Evolutionary conservation across 1,140 invertebrate species (phyloP).

Genomic region (Matsumurasca onukii): DNA sequence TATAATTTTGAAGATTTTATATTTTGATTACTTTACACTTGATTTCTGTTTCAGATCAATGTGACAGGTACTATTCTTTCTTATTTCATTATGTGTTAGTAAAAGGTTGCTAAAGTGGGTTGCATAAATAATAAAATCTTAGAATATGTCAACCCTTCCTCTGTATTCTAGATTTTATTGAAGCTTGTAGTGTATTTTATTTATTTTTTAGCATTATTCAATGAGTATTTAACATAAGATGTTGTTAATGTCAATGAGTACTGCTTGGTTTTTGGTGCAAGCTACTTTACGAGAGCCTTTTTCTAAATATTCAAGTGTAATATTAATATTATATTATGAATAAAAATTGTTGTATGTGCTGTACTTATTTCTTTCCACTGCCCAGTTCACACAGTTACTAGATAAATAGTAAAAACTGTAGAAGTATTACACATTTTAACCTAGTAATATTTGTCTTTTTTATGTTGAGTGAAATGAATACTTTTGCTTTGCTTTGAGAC

Average conservation of each 20-base stretch:
- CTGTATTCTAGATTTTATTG: constrained; percentile 24
- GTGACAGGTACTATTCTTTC: constrained; percentile 27
- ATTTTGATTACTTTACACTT: too few species aligned
- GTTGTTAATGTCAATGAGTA: constrained; percentile 26
- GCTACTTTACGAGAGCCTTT: constrained; percentile 29
- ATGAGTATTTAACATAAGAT: constrained; percentile 1
- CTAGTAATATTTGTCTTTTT: too few species aligned
- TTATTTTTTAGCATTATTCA: constrained; percentile 29
- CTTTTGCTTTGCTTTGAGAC: too few species aligned
- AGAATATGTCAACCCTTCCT: too few species aligned
- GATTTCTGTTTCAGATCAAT: background rate
- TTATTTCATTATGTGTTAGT: constrained; percentile 7
- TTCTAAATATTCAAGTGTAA: constrained; percentile 28
- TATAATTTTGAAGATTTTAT: constrained; percentile 22
- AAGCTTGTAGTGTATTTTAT: constrained; percentile 22
- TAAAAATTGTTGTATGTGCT: constrained; percentile 22
- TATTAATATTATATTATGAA: constrained; percentile 30
- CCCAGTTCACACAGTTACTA: too few species aligned
- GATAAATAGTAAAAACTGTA: too few species aligned
- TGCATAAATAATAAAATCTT: constrained; percentile 25
- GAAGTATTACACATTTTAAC: too few species aligned
- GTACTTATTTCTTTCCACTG: too few species aligned
- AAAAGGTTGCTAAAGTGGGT: constrained; percentile 29
- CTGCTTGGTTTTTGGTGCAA: constrained; percentile 19
- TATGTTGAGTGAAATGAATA: too few species aligned